These are phyloP conservation scores for Willisornis vidua DNA, from an alignment of 2,113 vertebrate genomes.

Conservation along the genomic window DNA sequence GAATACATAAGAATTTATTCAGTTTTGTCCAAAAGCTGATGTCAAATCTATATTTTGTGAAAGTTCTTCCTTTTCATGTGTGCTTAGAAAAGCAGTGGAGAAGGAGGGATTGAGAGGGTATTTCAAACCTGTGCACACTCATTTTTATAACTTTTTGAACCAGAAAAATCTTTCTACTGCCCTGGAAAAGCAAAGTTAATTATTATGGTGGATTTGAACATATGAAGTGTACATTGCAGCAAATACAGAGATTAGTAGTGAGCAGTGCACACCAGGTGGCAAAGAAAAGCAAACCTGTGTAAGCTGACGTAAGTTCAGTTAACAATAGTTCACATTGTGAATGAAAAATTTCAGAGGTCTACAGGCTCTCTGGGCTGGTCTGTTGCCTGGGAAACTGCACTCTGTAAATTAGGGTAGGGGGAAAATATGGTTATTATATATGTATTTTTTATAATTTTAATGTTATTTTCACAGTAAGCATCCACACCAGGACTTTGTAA, in stretches of 20 bases:
- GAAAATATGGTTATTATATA: neutral
- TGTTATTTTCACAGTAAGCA: neutral
- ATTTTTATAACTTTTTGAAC: neutral
- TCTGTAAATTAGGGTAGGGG: neutral
- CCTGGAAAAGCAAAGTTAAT: neutral
- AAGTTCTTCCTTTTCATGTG: neutral
- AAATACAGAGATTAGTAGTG: neutral
- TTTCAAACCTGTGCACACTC: neutral
- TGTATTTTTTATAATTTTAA: neutral
- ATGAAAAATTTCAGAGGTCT: slow-evolving; percentile 17
- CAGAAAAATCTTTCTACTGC: neutral
- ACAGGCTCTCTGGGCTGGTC: neutral
- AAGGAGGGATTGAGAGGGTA: neutral
- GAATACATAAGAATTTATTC: neutral
- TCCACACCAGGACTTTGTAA: neutral
- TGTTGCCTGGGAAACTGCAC: slow-evolving; percentile 49
- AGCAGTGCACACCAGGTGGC: neutral
- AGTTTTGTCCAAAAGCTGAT: neutral
- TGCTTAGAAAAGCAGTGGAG: neutral
- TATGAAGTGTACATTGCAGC: neutral
- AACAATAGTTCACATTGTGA: neutral
- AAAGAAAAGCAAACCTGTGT: neutral
- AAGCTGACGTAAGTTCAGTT: neutral
- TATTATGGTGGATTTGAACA: neutral
- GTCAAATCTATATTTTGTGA: neutral